Evolutionary conservation across 2,113 vertebrate genomes (phyloP), one percentile per base, ranked within the genome.

Genomic region (Condylura cristata): DNA sequence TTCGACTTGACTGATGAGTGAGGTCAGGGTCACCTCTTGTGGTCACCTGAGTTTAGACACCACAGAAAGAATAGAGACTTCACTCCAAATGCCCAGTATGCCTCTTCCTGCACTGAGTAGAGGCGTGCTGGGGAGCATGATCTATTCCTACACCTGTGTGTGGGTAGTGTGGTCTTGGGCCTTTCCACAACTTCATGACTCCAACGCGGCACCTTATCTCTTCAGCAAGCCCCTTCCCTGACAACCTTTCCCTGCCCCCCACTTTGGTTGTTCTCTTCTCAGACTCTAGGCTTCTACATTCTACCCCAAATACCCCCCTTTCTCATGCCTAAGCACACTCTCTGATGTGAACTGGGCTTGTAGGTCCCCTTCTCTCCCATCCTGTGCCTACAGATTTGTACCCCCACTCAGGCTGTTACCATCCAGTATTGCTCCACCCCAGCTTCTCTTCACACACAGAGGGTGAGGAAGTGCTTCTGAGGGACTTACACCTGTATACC

Each of bases 1-100:
- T 48, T 10, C 24, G 61, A 41, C 51, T 96, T 96, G 93, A 96
- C 75, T 97, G 89, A 93, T 34, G 16, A 24, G 0, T 87, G 70
- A 96, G 86, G 97, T 96, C 94, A 94, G 75, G 91, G 97, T 96
- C 95, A 96, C 95, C 93, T 95, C 51, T 28, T 56, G 60, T 78
- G 91, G 79, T 70, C 79, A 95, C 79, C 79, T 94, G 48, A 78
- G 66, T 97, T 82, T 56, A n/a, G n/a, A 82, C 2, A 86, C n/a
- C 83, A 82, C 26, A 32, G 61, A 85, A 51, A 76, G 66, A 60
- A 30, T 48, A 94, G 74, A 81, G 12, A 61, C 75, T 68, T 88
- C 71, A 56, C 51, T 41, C 30, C 3, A 46, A 83, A 60, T 7
- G 22, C 22, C 17, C 34, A 75, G 44, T 39, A 46, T n/a, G 37